Evolutionary conservation across 64 coral and sea anemone genomes (phyloP).

Genomic region (Porites australiensis): DNA sequence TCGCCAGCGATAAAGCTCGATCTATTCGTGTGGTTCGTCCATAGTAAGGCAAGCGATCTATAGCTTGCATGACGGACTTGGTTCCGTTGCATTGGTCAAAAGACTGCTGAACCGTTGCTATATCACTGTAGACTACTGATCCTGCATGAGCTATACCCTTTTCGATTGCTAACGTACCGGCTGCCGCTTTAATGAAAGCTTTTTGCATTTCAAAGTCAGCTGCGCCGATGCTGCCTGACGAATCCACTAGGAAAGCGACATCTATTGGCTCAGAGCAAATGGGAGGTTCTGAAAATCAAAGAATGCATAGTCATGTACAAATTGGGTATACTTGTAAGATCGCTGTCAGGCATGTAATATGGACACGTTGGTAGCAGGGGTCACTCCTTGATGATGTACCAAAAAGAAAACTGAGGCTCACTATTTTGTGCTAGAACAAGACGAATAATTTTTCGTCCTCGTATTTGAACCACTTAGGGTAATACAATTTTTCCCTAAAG

Average conservation of each 20-base stretch:
- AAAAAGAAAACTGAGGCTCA: too few relatives aligned
- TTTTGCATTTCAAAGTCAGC: conserved; percentile 77
- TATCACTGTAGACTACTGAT: conserved; percentile 68
- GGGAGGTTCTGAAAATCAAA: background rate
- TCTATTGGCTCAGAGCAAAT: conserved; percentile 37
- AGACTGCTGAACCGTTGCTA: conserved; percentile 70
- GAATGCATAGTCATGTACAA: background rate
- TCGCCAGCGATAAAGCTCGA: conserved; percentile 58
- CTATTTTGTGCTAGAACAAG: too few relatives aligned
- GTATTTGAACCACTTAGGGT: too few relatives aligned
- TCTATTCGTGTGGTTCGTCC: conserved; percentile 84
- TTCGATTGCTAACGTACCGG: conserved; percentile 58
- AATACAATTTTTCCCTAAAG: too few relatives aligned
- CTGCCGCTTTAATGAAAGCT: conserved; percentile 81
- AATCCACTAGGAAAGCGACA: conserved; percentile 81
- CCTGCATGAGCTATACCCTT: conserved; percentile 49
- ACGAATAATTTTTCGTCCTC: too few relatives aligned
- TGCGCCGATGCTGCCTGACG: conserved; percentile 77
- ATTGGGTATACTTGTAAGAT: too few relatives aligned
- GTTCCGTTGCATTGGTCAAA: conserved; percentile 63
- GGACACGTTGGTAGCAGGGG: too few relatives aligned
- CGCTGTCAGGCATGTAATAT: too few relatives aligned
- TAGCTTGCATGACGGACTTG: conserved; percentile 56
- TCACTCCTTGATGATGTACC: too few relatives aligned
- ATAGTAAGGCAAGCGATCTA: conserved; percentile 79